phyloP scores from a whole-genome alignment of 37 sponge, comb jelly and placozoan species.

The Corticium candelabrum region DNA sequence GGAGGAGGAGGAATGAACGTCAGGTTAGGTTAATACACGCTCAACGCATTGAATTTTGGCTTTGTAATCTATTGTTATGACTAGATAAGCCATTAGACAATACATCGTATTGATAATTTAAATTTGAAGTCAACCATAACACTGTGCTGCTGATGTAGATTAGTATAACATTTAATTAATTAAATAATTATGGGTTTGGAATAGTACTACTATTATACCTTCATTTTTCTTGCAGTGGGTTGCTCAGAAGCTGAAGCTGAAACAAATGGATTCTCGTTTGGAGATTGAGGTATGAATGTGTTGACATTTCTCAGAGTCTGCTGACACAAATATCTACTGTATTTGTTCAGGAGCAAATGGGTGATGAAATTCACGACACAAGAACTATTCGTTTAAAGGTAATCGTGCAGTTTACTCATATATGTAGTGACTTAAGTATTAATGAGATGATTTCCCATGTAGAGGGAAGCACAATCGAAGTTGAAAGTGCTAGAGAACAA shows the following conservation, averaged over 20 bases:
- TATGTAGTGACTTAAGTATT: not conserved
- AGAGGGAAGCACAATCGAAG: conserved; percentile 65
- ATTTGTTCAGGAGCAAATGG: conserved; percentile 24
- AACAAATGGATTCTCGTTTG: conserved; percentile 50
- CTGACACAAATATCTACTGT: not conserved
- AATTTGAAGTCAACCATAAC: too few relatives aligned
- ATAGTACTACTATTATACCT: not conserved
- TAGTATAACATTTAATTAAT: too few relatives aligned
- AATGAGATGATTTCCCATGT: not conserved
- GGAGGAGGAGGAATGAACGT: too few relatives aligned
- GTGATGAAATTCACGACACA: conserved; percentile 41
- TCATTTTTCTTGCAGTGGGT: conserved; percentile 23
- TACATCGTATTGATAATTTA: too few relatives aligned
- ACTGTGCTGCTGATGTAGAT: too few relatives aligned
- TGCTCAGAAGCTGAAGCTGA: conserved; percentile 39
- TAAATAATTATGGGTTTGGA: not conserved
- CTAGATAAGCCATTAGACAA: too few relatives aligned
- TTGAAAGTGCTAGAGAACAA: conserved; percentile 39
- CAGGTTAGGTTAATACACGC: too few relatives aligned
- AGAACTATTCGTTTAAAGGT: conserved; percentile 51
- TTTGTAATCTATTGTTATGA: too few relatives aligned
- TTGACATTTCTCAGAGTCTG: conserved; percentile 1
- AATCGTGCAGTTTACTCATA: not conserved
- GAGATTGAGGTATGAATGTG: conserved; percentile 46
- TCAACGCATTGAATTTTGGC: too few relatives aligned